These are phyloP conservation scores for Halocaridina rubra DNA, from an alignment of 2,888 invertebrate species.

Conservation along the genomic window DNA sequence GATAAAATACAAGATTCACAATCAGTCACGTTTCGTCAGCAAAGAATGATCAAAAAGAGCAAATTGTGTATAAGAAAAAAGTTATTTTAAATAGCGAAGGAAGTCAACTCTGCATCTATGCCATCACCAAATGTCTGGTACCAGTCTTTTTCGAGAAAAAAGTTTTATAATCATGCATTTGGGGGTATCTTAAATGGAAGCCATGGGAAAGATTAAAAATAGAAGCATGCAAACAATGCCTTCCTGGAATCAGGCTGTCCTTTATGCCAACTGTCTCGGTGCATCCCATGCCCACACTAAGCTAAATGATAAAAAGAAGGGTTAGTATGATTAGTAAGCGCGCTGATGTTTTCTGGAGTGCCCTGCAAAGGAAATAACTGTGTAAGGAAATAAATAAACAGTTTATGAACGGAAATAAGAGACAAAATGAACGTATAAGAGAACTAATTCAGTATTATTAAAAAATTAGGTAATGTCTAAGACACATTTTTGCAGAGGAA, in stretches of 20 bases:
- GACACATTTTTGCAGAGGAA: neutral
- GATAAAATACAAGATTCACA: no score
- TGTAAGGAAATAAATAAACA: conserved; percentile 39
- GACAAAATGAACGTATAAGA: neutral
- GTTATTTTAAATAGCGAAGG: no score
- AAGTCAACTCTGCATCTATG: neutral
- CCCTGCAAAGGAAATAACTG: conserved; percentile 61
- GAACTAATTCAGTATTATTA: no score
- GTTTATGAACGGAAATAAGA: conserved; percentile 13
- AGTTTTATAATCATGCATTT: conserved; percentile 29
- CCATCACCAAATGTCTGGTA: conserved; percentile 18
- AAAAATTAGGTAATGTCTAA: no score
- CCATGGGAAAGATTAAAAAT: conserved; percentile 13
- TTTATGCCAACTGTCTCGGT: conserved; percentile 3
- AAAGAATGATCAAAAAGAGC: no score
- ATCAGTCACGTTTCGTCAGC: no score
- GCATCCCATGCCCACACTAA: conserved; percentile 43
- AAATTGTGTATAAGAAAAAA: no score
- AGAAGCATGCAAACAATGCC: conserved; percentile 35
- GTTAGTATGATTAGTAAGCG: conserved; percentile 58
- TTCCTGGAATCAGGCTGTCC: neutral
- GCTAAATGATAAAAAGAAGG: conserved; percentile 45
- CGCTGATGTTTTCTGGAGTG: conserved; percentile 61
- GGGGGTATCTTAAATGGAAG: neutral
- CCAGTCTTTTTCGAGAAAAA: conserved; percentile 13